A percentile compares a stretch with the other conserved stretches of the same genome.
Conservation (phyloP, 2,113 vertebrate species). For the Tricholaema leucomelas region DNA sequence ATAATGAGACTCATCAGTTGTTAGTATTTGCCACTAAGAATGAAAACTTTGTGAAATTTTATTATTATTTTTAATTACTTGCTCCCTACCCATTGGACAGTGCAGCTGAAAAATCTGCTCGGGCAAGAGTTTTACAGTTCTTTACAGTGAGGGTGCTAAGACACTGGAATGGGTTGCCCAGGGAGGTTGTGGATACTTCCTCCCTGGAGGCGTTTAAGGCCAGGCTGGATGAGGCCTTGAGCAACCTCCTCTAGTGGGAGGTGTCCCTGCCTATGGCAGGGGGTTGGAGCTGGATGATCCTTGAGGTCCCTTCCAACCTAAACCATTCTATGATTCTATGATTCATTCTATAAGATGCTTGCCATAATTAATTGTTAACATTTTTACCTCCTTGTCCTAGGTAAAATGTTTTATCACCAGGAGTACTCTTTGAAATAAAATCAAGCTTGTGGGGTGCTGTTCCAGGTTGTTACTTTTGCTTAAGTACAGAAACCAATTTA, state of each 20-base stretch:
- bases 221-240: too few relatives aligned
- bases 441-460: not conserved
- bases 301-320: too few relatives aligned
- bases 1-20: not conserved
- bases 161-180: too few relatives aligned
- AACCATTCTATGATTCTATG: too few relatives aligned
- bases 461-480: conserved; percentile 6
- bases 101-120: not conserved
- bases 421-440: not conserved
- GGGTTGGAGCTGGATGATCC: too few relatives aligned
- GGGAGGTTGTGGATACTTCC: too few relatives aligned
- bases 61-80: not conserved
- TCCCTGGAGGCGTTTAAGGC: too few relatives aligned
- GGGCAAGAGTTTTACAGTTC: too few relatives aligned
- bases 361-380: not conserved
- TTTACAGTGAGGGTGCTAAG: too few relatives aligned
- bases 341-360: too few relatives aligned
- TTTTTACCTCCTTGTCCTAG: not conserved
- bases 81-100: not conserved
- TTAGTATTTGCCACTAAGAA: not conserved
- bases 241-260: too few relatives aligned
- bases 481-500: not conserved
- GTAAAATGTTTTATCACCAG: not conserved
- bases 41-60: not conserved
- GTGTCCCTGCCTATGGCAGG: too few relatives aligned